Evolutionary conservation across 64 coral and sea anemone genomes (phyloP), one percentile per base, ranked within the genome.

Genomic region (Cladopsammia gracilis): DNA sequence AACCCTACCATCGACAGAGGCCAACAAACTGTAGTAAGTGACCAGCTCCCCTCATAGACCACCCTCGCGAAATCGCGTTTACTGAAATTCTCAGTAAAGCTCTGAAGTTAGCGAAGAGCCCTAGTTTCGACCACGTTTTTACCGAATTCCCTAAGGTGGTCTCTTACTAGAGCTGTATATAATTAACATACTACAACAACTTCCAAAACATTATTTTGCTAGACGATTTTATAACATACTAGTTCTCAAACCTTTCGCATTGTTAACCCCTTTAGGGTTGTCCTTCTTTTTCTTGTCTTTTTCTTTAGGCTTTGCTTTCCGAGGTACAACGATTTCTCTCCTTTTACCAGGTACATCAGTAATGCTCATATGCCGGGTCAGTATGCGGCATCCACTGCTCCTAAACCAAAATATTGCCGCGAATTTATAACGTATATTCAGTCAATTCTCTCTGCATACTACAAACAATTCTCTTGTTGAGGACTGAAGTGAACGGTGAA

Each of bases 311-410:
- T 92, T 98, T 62, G 89, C 74, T 80, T 93, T 95, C 10, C 67
- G 87, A 62, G 97, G 97, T 9, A 98, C 78, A 5, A 91, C 75
- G 43, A 98, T 98, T 68, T 96, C 97, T 77, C 97, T 83, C 52
- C 97, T 93, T 64, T 93, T 98, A 18, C 78, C 75, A 20, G 61
- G 56, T 56, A 93, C 82, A 44, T 93, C 97, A 54, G 68, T 75
- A 13, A 96, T 85, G 44, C 97, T 98, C 48, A 66, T 76, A 58
- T 90, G 93, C 8, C 94, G 93, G 43, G 94, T 93, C 45, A 98
- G 43, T n/a, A 50, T n/a, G 83, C 90, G 83, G 26, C 57, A 78
- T 25, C 79, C 73, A 50, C 79, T 73, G 66, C 79, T 93, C 52
- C 91, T 96, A 46, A 49, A 64, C 50, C 0, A 84, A 68, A 64